These are phyloP conservation scores for Acanthacorydalis orientalis DNA, from an alignment of 2,888 invertebrate species.

Conservation along the genomic window DNA sequence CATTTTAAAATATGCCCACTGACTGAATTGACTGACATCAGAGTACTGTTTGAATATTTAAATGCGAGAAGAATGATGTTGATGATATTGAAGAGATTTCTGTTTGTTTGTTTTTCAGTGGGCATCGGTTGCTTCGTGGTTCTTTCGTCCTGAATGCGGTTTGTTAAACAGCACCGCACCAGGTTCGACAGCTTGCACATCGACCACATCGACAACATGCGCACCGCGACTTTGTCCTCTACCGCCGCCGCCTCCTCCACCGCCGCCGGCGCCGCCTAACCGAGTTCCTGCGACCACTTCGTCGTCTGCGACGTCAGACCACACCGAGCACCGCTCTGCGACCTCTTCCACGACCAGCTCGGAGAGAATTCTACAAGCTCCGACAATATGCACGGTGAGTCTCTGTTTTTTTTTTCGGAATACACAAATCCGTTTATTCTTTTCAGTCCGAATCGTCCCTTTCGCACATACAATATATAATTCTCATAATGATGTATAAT, in stretches of 20 bases:
- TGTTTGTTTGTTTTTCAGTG: conserved; percentile 21
- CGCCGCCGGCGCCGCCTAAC: conserved; percentile 4
- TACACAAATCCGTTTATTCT: neutral
- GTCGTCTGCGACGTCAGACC: conserved; percentile 9
- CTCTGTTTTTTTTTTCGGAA: conserved; percentile 1
- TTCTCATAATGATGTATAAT: neutral
- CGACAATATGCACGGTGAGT: conserved; percentile 27
- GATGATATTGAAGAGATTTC: too few relatives aligned
- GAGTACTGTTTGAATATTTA: too few relatives aligned
- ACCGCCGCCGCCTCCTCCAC: conserved; percentile 8
- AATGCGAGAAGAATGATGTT: too few relatives aligned
- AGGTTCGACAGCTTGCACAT: neutral
- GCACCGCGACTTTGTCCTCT: conserved; percentile 11
- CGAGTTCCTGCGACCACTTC: conserved; percentile 2
- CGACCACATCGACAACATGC: conserved; percentile 7
- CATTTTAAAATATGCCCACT: too few relatives aligned
- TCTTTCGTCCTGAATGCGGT: conserved; percentile 24
- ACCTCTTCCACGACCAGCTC: conserved; percentile 8
- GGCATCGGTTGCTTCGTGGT: conserved; percentile 32
- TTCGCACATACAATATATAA: neutral
- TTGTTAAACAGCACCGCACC: conserved; percentile 10
- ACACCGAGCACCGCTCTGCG: conserved; percentile 8
- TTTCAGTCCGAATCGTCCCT: neutral
- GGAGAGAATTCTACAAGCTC: conserved; percentile 21
- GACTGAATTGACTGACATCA: too few relatives aligned